A percentile compares a stretch with the other conserved stretches of the same genome.
Evolutionary conservation across 2,797 vertebrate species (phyloP).

Genomic region (Catostomus latipinnis): DNA sequence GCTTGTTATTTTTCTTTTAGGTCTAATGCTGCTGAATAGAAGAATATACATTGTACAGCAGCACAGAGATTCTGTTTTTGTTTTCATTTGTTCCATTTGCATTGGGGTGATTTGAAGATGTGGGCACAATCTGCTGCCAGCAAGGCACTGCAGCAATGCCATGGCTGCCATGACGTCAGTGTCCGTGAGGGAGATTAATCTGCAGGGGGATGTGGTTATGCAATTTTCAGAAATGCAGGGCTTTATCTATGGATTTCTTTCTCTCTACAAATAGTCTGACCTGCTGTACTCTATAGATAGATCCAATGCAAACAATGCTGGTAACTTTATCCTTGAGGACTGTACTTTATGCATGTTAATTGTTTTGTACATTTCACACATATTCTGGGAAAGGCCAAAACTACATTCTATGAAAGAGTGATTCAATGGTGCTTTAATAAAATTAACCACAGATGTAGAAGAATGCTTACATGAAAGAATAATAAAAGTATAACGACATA

Average conservation of each 20-base stretch:
- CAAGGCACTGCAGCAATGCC: conserved; percentile 39
- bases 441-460: too few species aligned
- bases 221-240: conserved; percentile 77
- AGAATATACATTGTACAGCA: not conserved
- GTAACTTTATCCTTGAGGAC: conserved; percentile 13
- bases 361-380: conserved; percentile 14
- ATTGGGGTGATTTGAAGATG: conserved; percentile 41
- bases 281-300: conserved; percentile 18
- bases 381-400: not conserved
- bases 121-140: conserved; percentile 53
- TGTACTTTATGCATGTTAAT: not conserved
- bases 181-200: conserved; percentile 74
- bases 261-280: conserved; percentile 45
- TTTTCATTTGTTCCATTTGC: conserved; percentile 27
- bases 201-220: conserved; percentile 73
- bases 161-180: conserved; percentile 73
- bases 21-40: conserved; percentile 17
- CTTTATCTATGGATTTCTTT: conserved; percentile 73
- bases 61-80: not conserved
- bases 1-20: conserved; percentile 7
- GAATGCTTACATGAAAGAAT: too few species aligned
- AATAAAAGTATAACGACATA: too few species aligned
- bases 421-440: too few species aligned
- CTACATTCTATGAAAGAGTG: too few species aligned
- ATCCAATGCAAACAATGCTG: conserved; percentile 40